Evolutionary conservation across 2,888 invertebrate species (phyloP).

Genomic region (Rhynchonema sp.): DNA sequence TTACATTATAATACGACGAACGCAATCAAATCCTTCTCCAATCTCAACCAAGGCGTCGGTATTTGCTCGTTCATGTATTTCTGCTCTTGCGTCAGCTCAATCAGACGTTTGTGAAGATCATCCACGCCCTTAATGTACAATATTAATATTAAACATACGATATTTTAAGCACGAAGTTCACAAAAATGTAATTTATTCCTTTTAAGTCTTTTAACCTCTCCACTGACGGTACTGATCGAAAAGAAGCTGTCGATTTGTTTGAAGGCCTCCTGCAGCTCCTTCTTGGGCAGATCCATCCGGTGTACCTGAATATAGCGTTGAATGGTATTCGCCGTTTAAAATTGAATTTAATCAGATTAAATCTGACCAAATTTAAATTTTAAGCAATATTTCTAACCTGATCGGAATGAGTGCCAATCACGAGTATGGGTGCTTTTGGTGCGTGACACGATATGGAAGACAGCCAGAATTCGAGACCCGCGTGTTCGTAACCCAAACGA

Average conservation of each 20-base stretch:
- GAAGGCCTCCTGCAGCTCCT: conserved; percentile 21
- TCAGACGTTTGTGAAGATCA: conserved; percentile 6
- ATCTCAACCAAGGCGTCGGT: conserved; percentile 11
- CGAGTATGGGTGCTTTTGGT: conserved; percentile 29
- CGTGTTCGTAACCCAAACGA: conserved; percentile 30
- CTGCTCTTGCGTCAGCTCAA: conserved; percentile 9
- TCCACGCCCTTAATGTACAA: conserved; percentile 12
- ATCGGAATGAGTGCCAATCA: conserved; percentile 30
- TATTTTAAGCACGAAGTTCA: too few species aligned
- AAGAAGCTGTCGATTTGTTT: conserved; percentile 29
- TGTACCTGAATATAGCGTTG: conserved; percentile 15
- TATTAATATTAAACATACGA: too few species aligned
- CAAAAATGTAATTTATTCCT: too few species aligned
- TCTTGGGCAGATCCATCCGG: conserved; percentile 18
- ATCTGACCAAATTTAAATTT: too few species aligned
- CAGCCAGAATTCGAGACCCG: conserved; percentile 31
- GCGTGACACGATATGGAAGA: conserved; percentile 30
- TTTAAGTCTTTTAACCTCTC: conserved; percentile 14
- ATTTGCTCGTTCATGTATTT: conserved; percentile 13
- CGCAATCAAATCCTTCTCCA: conserved; percentile 7
- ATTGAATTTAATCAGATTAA: too few species aligned
- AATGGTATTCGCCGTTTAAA: too few species aligned
- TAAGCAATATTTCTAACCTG: conserved; percentile 17
- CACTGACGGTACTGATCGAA: conserved; percentile 27
- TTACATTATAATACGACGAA: background rate